Conservation (phyloP, 2,797 vertebrate species). For the Austrolebias charrua region DNA sequence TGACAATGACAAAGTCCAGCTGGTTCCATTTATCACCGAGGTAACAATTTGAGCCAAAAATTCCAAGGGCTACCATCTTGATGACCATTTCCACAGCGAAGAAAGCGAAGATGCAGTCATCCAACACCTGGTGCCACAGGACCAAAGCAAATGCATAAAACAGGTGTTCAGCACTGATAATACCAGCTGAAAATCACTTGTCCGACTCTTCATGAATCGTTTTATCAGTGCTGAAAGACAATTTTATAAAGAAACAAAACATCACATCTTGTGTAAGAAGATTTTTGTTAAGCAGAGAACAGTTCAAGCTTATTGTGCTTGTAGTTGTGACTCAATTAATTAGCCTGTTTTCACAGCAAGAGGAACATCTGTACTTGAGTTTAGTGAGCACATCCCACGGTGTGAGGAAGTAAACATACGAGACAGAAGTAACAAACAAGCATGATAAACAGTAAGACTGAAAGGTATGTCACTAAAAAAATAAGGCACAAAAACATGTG, state of each 20-base stretch:
- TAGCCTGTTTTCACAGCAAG: conserved; percentile 33
- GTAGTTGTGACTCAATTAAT: conserved; percentile 54
- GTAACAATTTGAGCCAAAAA: conserved; percentile 97
- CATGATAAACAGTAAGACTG: no score
- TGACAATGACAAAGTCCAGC: conserved; percentile 98
- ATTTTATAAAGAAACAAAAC: neutral
- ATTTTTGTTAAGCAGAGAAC: conserved; percentile 41
- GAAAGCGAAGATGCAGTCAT: conserved; percentile 98
- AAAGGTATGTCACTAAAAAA: no score
- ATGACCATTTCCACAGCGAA: conserved; percentile 98
- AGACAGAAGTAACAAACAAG: neutral
- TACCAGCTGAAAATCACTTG: neutral
- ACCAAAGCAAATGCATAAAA: conserved; percentile 11
- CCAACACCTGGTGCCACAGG: conserved; percentile 83
- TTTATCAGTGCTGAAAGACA: neutral
- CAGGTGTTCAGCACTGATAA: neutral
- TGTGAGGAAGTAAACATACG: conserved; percentile 21
- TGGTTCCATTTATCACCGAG: conserved; percentile 98
- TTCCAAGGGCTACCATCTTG: conserved; percentile 98
- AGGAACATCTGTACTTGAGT: conserved; percentile 36
- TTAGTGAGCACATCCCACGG: conserved; percentile 46
- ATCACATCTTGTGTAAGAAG: conserved; percentile 12
- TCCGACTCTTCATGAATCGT: conserved; percentile 10
- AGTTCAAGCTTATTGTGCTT: conserved; percentile 29
- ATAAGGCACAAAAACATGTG: no score